Evolutionary conservation across 2,888 invertebrate genomes (phyloP).

Genomic region (Argyresthia goedartella): DNA sequence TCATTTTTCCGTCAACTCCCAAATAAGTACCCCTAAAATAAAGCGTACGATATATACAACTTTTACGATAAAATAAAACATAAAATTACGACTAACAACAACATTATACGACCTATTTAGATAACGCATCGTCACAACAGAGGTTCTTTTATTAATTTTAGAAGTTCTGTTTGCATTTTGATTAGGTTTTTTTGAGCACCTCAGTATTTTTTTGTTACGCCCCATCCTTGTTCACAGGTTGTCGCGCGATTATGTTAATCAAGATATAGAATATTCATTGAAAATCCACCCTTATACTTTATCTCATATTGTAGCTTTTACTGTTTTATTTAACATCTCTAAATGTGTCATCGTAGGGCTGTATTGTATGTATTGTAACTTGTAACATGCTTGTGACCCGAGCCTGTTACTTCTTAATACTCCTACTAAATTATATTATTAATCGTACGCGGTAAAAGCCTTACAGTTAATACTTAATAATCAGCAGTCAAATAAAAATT

Average conservation of each 20-base stretch:
- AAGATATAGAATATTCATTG: slow-evolving; percentile 46
- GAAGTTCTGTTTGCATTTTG: slow-evolving; percentile 38
- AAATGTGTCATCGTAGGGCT: background rate
- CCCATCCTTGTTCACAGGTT: slow-evolving; percentile 41
- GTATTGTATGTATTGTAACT: background rate
- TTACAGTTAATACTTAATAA: no score
- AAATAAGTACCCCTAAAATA: background rate
- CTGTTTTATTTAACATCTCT: slow-evolving; percentile 19
- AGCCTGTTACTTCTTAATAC: no score
- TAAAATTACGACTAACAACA: slow-evolving; percentile 11
- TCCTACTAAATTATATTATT: no score
- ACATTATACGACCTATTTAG: slow-evolving; percentile 34
- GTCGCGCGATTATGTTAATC: slow-evolving; percentile 48
- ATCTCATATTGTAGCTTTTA: slow-evolving; percentile 24
- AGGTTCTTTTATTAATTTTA: slow-evolving; percentile 19
- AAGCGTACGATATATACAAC: background rate
- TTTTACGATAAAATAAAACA: slow-evolving; percentile 5
- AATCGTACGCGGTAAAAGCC: no score
- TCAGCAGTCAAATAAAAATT: background rate
- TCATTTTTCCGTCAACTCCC: no score
- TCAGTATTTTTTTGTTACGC: slow-evolving; percentile 12
- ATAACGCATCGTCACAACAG: slow-evolving; percentile 28
- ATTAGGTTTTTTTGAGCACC: slow-evolving; percentile 29
- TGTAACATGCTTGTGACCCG: background rate
- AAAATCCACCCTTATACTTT: slow-evolving; percentile 30